Evolutionary conservation across 2,113 vertebrate species (phyloP).

Genomic region (Megaptera novaeangliae): DNA sequence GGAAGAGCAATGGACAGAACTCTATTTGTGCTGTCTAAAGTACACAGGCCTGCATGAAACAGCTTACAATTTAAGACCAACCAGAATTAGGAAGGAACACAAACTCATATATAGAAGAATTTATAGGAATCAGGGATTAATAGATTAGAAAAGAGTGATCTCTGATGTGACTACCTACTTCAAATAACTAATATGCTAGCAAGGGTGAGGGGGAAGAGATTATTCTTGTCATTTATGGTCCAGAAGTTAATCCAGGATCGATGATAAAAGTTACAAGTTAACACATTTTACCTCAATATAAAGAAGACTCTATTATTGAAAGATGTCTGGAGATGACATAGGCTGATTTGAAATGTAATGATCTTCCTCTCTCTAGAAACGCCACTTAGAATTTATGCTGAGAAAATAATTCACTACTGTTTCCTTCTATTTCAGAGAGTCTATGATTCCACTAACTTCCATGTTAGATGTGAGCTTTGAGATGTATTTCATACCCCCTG

Average conservation of each 20-base stretch:
- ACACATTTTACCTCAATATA: background rate
- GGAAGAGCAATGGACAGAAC: background rate
- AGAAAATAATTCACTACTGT: background rate
- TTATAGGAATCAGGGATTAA: background rate
- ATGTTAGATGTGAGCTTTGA: background rate
- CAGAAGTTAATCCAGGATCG: background rate
- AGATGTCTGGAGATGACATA: background rate
- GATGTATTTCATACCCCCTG: background rate
- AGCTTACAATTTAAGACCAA: background rate
- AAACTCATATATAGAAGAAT: background rate
- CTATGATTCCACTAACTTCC: background rate
- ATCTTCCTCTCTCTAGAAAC: background rate
- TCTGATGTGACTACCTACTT: background rate
- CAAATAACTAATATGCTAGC: background rate
- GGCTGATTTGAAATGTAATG: background rate
- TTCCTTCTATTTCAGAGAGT: background rate
- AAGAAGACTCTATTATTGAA: background rate
- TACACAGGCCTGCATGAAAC: background rate
- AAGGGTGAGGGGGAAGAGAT: background rate
- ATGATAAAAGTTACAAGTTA: background rate
- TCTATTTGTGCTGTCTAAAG: background rate
- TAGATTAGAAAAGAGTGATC: background rate
- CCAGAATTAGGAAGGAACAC: background rate
- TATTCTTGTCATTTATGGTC: background rate
- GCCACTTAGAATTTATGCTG: background rate